Conservation (phyloP, 2,113 vertebrate genomes). For the Ancistrus triradiatus region DNA sequence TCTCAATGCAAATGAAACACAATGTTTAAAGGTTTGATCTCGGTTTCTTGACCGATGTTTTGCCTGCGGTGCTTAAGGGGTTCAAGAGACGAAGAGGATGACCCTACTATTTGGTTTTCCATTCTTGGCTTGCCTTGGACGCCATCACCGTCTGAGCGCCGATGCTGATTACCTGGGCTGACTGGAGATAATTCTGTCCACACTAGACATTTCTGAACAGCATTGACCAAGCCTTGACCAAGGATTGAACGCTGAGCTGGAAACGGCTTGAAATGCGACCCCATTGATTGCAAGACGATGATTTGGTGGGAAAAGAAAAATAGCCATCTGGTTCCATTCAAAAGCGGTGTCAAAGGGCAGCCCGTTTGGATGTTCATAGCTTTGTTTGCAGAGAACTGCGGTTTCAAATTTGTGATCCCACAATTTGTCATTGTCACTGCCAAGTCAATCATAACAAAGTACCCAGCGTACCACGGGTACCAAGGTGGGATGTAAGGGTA, state of each 20-base stretch:
- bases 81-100: neutral
- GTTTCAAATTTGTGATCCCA: no score
- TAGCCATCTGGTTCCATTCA: no score
- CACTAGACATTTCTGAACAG: neutral
- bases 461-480: no score
- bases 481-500: no score
- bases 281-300: no score
- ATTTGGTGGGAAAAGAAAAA: no score
- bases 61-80: neutral
- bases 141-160: no score
- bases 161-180: neutral
- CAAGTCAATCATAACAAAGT: no score
- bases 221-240: neutral
- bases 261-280: neutral
- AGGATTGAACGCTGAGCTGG: neutral
- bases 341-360: no score
- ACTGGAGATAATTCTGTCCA: neutral
- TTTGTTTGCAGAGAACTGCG: no score
- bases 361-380: no score
- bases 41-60: neutral
- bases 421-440: no score
- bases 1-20: conserved; percentile 4
- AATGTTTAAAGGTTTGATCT: conserved; percentile 16
- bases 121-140: conserved; percentile 9
- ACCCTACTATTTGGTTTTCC: neutral